phyloP scores from a whole-genome alignment of 2,113 vertebrate species.

The Eubucco bourcierii region DNA sequence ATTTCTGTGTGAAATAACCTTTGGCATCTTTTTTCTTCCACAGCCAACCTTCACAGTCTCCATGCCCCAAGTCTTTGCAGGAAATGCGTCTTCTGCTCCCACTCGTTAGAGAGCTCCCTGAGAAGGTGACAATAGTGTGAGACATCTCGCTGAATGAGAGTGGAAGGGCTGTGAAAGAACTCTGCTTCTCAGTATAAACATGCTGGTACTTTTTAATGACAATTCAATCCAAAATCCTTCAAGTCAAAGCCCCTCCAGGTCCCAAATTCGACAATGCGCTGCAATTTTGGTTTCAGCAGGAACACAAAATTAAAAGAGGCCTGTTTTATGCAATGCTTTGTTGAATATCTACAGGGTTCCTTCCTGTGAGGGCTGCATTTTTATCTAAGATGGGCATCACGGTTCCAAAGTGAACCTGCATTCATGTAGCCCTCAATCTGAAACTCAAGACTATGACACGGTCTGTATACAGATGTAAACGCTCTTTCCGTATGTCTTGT shows the following conservation, averaged over 20 bases:
- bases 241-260: background rate
- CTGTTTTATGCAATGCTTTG: background rate
- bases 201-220: background rate
- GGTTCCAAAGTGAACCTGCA: background rate
- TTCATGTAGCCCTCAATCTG: background rate
- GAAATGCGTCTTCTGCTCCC: slow-evolving; percentile 88
- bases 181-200: background rate
- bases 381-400: background rate
- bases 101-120: slow-evolving; percentile 81
- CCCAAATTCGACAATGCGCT: background rate
- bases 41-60: slow-evolving; percentile 90
- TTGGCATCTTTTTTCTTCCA: slow-evolving; percentile 92
- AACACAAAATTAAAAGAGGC: background rate
- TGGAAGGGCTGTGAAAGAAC: background rate
- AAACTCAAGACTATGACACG: background rate
- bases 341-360: background rate
- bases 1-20: slow-evolving; percentile 90
- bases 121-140: background rate
- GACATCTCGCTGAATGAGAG: background rate
- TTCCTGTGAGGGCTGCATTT: background rate
- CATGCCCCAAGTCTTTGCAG: slow-evolving; percentile 88
- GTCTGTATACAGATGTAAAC: background rate
- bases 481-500: rapidly evolving
- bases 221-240: background rate
- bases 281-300: background rate